Evolutionary conservation across 2,888 invertebrate species (phyloP).

Genomic region (Cosmia pyralina): DNA sequence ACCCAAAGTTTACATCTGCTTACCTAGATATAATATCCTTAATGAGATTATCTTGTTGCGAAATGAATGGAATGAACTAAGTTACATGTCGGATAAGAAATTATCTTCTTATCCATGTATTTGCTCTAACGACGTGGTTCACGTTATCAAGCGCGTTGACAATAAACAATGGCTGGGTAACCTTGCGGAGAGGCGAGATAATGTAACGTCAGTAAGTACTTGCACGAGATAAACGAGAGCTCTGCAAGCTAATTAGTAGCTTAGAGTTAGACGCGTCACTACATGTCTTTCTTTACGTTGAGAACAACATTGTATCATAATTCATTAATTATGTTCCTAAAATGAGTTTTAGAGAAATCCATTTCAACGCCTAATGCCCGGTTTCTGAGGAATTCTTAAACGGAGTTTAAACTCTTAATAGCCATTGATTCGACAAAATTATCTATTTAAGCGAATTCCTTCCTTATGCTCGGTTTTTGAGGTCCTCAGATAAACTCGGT

Average conservation of each 20-base stretch:
- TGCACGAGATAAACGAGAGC: slow-evolving; percentile 72
- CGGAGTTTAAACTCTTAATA: too few species aligned
- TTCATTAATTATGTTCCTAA: not conserved
- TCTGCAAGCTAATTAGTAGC: slow-evolving; percentile 65
- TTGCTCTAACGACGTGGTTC: slow-evolving; percentile 64
- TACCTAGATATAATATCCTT: not conserved
- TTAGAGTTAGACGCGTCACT: slow-evolving; percentile 47
- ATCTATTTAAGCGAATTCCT: too few species aligned
- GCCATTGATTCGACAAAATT: too few species aligned
- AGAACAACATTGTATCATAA: not conserved
- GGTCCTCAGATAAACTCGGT: too few species aligned
- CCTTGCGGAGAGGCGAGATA: slow-evolving; percentile 80
- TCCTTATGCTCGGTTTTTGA: too few species aligned
- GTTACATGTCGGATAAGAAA: slow-evolving; percentile 48
- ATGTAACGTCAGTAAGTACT: slow-evolving; percentile 65
- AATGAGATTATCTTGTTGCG: slow-evolving; percentile 33
- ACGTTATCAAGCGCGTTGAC: slow-evolving; percentile 79
- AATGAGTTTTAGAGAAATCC: slow-evolving; percentile 47
- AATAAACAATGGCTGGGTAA: slow-evolving; percentile 84
- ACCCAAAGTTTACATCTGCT: not conserved
- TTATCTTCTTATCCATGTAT: slow-evolving; percentile 49
- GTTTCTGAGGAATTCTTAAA: too few species aligned
- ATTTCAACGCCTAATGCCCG: slow-evolving; percentile 64
- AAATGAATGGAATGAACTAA: slow-evolving; percentile 40
- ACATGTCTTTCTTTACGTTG: slow-evolving; percentile 7